These are phyloP conservation scores for Chelonus formosanus DNA, from an alignment of 2,888 invertebrate species.

Conservation along the genomic window DNA sequence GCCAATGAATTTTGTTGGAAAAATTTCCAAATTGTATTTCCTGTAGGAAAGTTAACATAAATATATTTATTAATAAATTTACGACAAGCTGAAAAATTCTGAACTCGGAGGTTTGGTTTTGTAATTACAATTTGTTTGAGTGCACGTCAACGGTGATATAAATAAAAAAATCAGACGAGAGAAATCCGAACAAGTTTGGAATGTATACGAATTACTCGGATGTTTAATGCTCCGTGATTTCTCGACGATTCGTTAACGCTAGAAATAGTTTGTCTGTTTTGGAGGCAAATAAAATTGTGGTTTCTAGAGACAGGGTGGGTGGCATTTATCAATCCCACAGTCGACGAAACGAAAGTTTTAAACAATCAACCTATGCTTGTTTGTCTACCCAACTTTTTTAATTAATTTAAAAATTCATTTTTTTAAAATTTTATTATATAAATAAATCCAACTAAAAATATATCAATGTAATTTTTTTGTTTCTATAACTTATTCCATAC, in stretches of 20 bases:
- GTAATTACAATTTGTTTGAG: constrained; percentile 11
- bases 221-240: constrained; percentile 58
- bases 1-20: too few species aligned
- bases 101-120: not conserved
- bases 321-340: constrained; percentile 56
- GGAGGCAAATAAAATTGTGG: constrained; percentile 32
- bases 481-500: too few species aligned
- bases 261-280: constrained; percentile 54
- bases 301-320: constrained; percentile 43
- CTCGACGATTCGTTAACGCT: constrained; percentile 57
- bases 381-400: constrained; percentile 59
- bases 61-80: too few species aligned
- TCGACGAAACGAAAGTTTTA: constrained; percentile 33
- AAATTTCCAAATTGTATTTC: too few species aligned
- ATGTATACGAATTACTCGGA: constrained; percentile 58
- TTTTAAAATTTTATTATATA: not conserved
- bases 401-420: constrained; percentile 48
- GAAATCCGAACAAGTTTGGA: constrained; percentile 47
- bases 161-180: constrained; percentile 31
- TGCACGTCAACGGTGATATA: constrained; percentile 5
- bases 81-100: too few species aligned
- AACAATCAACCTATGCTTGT: constrained; percentile 41
- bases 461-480: too few species aligned
- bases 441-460: too few species aligned
- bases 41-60: too few species aligned